phyloP scores from a whole-genome alignment of 2,113 vertebrate genomes.

The Crypturellus undulatus region DNA sequence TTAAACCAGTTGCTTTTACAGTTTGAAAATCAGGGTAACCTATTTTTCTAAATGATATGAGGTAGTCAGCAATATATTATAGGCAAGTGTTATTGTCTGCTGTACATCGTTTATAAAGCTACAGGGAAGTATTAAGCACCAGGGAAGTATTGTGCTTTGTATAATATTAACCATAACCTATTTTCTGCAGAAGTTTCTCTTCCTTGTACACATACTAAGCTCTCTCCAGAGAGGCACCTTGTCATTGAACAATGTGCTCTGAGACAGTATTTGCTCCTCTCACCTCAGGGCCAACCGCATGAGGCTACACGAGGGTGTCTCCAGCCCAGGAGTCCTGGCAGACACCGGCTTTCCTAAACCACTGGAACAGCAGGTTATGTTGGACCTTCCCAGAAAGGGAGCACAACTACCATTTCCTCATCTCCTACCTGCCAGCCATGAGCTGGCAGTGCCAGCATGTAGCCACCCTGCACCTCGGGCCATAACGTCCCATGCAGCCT shows the following conservation, averaged over 20 bases:
- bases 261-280: background rate
- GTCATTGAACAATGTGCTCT: background rate
- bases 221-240: background rate
- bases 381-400: background rate
- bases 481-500: background rate
- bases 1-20: background rate
- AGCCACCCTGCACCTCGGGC: background rate
- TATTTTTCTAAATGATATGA: background rate
- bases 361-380: background rate
- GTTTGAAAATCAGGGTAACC: background rate
- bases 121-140: background rate
- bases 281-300: background rate
- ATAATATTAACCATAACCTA: background rate
- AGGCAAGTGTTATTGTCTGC: background rate
- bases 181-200: background rate
- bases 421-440: background rate
- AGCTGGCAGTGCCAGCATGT: background rate
- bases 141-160: background rate
- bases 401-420: background rate
- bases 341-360: background rate
- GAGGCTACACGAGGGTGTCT: background rate
- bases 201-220: fast-evolving
- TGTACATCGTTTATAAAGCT: background rate
- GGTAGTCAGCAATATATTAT: background rate
- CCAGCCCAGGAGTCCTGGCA: background rate